Base-by-base conservation (phyloP, 2,113 vertebrate genomes). In the Elgaria multicarinata region DNA sequence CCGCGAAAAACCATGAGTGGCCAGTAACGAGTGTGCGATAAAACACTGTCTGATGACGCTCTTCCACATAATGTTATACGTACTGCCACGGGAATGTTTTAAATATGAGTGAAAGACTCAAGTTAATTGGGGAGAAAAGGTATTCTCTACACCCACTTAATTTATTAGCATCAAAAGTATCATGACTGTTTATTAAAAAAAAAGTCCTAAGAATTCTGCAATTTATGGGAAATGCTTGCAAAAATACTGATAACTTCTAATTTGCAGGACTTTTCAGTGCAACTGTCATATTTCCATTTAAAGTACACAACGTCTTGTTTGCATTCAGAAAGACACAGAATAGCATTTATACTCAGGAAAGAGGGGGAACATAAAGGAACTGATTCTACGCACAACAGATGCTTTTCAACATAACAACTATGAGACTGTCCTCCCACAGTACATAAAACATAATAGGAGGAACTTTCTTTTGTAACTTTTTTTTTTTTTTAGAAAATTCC, bases 211-310 rank as follows among this genome's bases (percentile, higher is more conserved):
- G 31, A 64, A 76, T 93, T 90, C 79, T 87, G 33, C 55, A 85
- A 92, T 0, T 0, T 20, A 92, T 0, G 0, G 44, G 76, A 93
- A 83, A 64, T 0, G 0, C 50, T 82, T 75, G 75, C 75, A 87
- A 94, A 91, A 84, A 74, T 87, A 39, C n/a, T 86, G 87, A 81
- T 90, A 92, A 64, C 33, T 90, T 91, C 74, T 84, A 88, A 92
- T 74, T 91, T 84, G 85, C 42, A 87, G 76, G 42, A 31, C 1
- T 76, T 92, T 64, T 92, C 64, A 89, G 39, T 77, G 10, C n/a
- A 84, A 67, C 69, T 94, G 67, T 28, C 58, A 62, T 72, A 18
- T 4, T 93, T 18, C 83, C 90, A 92, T 42, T 91, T 94, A 95
- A 93, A 90, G n/a, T 6, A 89, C 1, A 80, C 5, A 92, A 83